Evolutionary conservation across 2,888 invertebrate genomes (phyloP), one percentile per base, ranked within the genome.

Genomic region (Phalangium opilio): DNA sequence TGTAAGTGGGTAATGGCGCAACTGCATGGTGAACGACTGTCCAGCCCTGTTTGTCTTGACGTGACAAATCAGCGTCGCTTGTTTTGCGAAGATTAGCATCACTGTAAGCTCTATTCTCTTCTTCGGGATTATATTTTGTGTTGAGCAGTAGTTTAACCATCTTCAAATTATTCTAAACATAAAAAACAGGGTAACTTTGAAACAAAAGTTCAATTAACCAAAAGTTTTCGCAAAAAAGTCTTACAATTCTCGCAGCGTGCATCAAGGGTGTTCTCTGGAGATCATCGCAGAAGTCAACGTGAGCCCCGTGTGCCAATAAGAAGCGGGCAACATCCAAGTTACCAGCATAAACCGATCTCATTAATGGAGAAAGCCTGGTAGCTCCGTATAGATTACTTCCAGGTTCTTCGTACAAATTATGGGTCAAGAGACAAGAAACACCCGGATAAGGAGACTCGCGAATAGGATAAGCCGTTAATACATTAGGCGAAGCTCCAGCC

Each of bases 171-270:
- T 68, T 68, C 64, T 66, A 57, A 20, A 54, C 40, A n/a, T n/a
- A n/a, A 43, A 47, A 17, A 11, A n/a, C 18, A n/a, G 2, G 8
- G 38, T 12, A 17, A 17, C 3, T 8, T 3, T 17, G 18, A 34
- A 34, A 34, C 5, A 1, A n/a, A n/a, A n/a, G n/a, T n/a, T n/a
- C n/a, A n/a, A n/a, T n/a, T n/a, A n/a, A n/a, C n/a, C n/a, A n/a
- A n/a, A n/a, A n/a, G n/a, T n/a, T n/a, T n/a, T n/a, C 14, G 35
- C 35, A 34, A 34, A 34, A 8, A 27, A 43, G n/a, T 46, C 59
- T 52, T 57, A 67, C 67, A 61, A 61, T 55, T 55, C 59, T 59
- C 11, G 66, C 65, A 40, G 68, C 67, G 58, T 67, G 63, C 66
- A 68, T 68, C 33, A 69, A 53, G 11, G 68, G 65, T 12, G 66